Evolutionary conservation across 1,140 invertebrate genomes (phyloP).

Genomic region (Drosophila dunni): DNA sequence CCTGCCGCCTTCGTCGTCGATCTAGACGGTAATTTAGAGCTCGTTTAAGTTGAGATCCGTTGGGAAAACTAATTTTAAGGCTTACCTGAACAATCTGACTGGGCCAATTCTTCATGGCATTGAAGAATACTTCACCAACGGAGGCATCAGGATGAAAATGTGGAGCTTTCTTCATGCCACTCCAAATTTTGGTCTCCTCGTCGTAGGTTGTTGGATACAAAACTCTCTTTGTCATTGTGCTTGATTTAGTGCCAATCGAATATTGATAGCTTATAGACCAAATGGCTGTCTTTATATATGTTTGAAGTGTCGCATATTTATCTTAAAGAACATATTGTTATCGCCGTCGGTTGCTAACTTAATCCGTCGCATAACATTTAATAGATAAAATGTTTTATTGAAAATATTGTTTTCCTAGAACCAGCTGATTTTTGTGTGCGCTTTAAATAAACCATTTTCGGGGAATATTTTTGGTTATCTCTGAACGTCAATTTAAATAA

Average conservation of each 20-base stretch:
- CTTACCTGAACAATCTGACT: conserved; percentile 60
- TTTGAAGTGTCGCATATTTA: neutral
- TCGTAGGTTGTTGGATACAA: conserved; percentile 58
- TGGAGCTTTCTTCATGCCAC: conserved; percentile 28
- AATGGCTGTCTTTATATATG: conserved; percentile 54
- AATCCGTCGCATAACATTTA: conserved; percentile 5
- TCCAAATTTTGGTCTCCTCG: conserved; percentile 62
- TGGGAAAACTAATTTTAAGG: neutral
- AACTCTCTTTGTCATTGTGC: conserved; percentile 56
- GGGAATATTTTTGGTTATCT: conserved; percentile 13
- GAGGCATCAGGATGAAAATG: conserved; percentile 45
- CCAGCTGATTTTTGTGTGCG: conserved; percentile 9
- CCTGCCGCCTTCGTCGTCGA: conserved; percentile 51
- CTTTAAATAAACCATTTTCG: conserved; percentile 1
- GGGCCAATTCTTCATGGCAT: conserved; percentile 38
- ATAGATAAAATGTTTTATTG: conserved; percentile 1
- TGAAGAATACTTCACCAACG: conserved; percentile 38
- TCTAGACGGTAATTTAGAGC: conserved; percentile 39
- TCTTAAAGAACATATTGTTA: neutral
- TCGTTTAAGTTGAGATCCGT: conserved; percentile 15
- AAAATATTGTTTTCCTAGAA: neutral
- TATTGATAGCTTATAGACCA: conserved; percentile 21
- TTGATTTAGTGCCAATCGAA: conserved; percentile 23
- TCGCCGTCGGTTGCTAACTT: neutral
- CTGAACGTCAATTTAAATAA: neutral